Evolutionary conservation across 2,888 invertebrate genomes (phyloP).

Genomic region (Chalcis sispes): DNA sequence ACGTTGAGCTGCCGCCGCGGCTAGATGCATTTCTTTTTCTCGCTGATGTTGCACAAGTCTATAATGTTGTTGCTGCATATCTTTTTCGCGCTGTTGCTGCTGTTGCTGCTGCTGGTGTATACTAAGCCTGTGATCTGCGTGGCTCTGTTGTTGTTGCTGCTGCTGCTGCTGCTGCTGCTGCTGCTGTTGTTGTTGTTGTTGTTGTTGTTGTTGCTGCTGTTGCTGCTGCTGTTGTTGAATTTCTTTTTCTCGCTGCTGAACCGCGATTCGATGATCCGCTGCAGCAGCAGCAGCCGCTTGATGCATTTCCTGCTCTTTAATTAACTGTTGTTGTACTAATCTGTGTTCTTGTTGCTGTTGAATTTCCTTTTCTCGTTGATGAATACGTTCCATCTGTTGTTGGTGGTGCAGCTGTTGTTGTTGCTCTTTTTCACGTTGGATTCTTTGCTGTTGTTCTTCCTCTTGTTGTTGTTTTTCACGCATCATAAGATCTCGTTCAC

Average conservation of each 20-base stretch:
- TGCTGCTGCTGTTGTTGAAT: constrained; percentile 71
- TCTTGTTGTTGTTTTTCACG: constrained; percentile 68
- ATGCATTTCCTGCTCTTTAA: constrained; percentile 68
- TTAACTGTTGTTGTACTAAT: constrained; percentile 59
- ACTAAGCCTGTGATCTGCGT: constrained; percentile 66
- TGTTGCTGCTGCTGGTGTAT: constrained; percentile 63
- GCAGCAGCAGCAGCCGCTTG: constrained; percentile 72
- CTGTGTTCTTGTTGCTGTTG: constrained; percentile 66
- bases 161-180: constrained; percentile 65
- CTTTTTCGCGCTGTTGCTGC: constrained; percentile 67
- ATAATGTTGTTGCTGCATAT: constrained; percentile 66
- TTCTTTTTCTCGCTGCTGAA: constrained; percentile 70
- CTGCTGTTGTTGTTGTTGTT: constrained; percentile 69
- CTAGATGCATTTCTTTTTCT: constrained; percentile 74
- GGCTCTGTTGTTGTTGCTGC: constrained; percentile 71
- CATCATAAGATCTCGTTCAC: constrained; percentile 70
- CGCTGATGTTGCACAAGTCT: constrained; percentile 64
- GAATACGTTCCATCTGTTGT: constrained; percentile 72
- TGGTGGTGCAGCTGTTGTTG: constrained; percentile 70
- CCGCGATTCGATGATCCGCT: constrained; percentile 61
- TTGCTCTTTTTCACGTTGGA: constrained; percentile 71
- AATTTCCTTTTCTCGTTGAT: constrained; percentile 70
- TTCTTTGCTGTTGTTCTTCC: constrained; percentile 67
- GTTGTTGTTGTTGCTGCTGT: constrained; percentile 60
- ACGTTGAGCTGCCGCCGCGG: constrained; percentile 66